A percentile compares a stretch with the other conserved stretches of the same genome.
Conservation (phyloP, 2,797 vertebrate genomes). For the Urosaurus nigricauda region DNA sequence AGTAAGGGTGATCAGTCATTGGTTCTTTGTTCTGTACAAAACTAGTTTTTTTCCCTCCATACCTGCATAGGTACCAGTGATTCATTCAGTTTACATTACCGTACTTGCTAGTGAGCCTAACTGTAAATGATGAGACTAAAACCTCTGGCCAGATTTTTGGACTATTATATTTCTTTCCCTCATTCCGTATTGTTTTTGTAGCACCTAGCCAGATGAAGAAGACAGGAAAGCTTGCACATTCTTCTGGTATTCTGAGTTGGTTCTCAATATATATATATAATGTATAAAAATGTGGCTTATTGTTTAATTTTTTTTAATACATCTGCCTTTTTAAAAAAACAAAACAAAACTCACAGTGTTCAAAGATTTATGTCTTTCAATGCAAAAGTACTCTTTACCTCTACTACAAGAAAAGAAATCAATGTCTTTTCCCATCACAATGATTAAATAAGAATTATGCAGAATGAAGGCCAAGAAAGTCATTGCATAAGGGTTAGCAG, state of each 20-base stretch:
- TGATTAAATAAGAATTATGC: neutral
- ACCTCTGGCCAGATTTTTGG: neutral
- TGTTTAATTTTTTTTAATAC: neutral
- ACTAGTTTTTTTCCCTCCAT: neutral
- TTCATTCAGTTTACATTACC: too few relatives aligned
- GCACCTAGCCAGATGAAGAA: neutral
- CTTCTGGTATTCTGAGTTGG: neutral
- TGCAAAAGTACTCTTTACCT: slow-evolving; percentile 13
- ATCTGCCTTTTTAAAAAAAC: neutral
- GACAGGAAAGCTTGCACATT: neutral
- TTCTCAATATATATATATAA: neutral
- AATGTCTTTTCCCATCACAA: slow-evolving; percentile 5
- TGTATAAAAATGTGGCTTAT: neutral
- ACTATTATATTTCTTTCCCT: neutral
- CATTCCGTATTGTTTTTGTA: neutral
- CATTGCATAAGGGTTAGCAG: slow-evolving; percentile 1
- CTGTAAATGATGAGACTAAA: neutral
- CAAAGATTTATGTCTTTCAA: neutral
- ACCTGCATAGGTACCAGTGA: too few relatives aligned
- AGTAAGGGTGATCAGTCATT: neutral
- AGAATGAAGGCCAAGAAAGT: neutral
- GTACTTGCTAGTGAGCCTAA: too few relatives aligned
- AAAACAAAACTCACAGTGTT: neutral
- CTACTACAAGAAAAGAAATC: neutral
- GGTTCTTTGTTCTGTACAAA: neutral